A percentile compares a stretch with the other conserved stretches of the same genome.
Conservation (phyloP, 2,888 invertebrate genomes). For the Dyspetes luteomarginatus region DNA sequence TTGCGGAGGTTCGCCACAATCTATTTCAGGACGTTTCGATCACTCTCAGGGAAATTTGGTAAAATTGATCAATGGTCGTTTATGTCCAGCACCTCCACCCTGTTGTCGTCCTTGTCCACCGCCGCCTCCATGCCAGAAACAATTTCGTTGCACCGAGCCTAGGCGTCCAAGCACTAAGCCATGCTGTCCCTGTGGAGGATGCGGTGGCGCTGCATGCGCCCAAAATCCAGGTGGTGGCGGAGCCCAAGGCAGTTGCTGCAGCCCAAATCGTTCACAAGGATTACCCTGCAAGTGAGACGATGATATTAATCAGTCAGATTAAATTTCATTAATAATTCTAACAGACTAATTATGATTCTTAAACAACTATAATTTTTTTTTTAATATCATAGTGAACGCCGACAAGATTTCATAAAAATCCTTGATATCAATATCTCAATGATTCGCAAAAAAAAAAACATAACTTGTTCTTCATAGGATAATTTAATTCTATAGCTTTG, state of each 20-base stretch:
- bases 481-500: too few species aligned
- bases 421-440: too few species aligned
- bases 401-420: too few species aligned
- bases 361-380: too few species aligned
- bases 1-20: conserved; percentile 60
- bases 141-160: conserved; percentile 12
- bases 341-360: too few species aligned
- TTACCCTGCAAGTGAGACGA: conserved; percentile 67
- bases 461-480: too few species aligned
- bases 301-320: background rate
- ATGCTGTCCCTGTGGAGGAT: conserved; percentile 69
- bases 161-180: conserved; percentile 33
- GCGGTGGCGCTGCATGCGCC: conserved; percentile 65
- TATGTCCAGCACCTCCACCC: conserved; percentile 53
- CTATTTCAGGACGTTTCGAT: conserved; percentile 12
- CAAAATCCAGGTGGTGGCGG: conserved; percentile 56
- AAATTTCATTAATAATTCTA: background rate
- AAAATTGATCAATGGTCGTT: conserved; percentile 48
- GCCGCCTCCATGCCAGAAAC: conserved; percentile 43
- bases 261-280: conserved; percentile 53
- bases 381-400: too few species aligned
- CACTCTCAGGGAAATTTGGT: conserved; percentile 18
- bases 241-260: conserved; percentile 63
- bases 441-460: too few species aligned
- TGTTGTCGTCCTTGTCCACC: conserved; percentile 54